Evolutionary conservation across 64 coral and sea anemone genomes (phyloP), one percentile per base, ranked within the genome.

Genomic region (Dendrophyllia cribrosa): DNA sequence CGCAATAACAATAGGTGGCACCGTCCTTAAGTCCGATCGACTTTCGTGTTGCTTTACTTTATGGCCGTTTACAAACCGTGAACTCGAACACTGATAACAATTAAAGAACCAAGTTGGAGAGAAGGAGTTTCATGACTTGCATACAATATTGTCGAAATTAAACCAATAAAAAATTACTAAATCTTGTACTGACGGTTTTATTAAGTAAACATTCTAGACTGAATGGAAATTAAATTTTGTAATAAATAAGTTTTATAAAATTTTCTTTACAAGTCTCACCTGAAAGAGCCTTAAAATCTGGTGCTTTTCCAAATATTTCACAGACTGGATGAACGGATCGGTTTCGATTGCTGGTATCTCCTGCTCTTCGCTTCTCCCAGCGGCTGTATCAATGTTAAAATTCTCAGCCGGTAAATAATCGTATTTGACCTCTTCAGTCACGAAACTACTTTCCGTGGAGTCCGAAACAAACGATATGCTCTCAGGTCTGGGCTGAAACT

Each of bases 201-300:
- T 16, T 8, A 24, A 13, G 6, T 25, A 50, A 50, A 50, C 17
- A 45, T 15, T 50, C 47, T 17, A 45, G 72, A 50, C 15, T 49
- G 3, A 20, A 19, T 20, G 44, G 1, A 66, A 79, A 89, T 67
- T 67, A 79, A 72, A 14, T 14, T 23, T 12, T 56, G 7, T 6
- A 9, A 56, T 6, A 56, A 56, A 12, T 7, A 9, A 5, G 53
- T 9, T 7, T 9, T 56, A 9, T 56, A 56, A 9, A 56, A 87
- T 70, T 22, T 0, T 68, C 11, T 59, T 48, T 4, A 6, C 55
- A 85, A 58, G 11, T 14, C 65, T 81, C 79, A 97, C 95, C 95
- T 97, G 95, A 82, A 97, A 97, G 4, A 97, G 81, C 25, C 95
- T 86, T 9, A 97, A 63, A 66, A 97, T 87, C 44, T 91, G 83